Evolutionary conservation across 1,140 invertebrate species (phyloP).

Genomic region (Littorina saxatilis): DNA sequence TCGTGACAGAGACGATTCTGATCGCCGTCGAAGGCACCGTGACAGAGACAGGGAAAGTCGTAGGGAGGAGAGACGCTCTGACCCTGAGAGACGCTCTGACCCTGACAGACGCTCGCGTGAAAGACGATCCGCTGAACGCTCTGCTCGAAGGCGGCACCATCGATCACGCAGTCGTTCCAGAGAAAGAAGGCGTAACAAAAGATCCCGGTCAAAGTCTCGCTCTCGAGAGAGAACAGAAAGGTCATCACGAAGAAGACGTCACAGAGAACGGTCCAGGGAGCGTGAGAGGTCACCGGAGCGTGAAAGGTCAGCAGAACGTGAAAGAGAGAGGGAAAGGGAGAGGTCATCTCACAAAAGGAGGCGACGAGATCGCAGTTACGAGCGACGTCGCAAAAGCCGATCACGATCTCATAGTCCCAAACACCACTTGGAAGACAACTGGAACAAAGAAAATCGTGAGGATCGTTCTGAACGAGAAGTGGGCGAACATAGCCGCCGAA

Average conservation of each 20-base stretch:
- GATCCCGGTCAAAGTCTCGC: slow-evolving; percentile 33
- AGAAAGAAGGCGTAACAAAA: slow-evolving; percentile 34
- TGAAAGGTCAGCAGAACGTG: slow-evolving; percentile 20
- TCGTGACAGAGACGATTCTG: slow-evolving; percentile 21
- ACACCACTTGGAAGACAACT: slow-evolving; percentile 30
- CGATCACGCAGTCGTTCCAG: slow-evolving; percentile 38
- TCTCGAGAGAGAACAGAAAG: slow-evolving; percentile 22
- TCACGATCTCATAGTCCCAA: slow-evolving; percentile 35
- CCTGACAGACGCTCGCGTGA: slow-evolving; percentile 25
- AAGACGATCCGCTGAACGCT: slow-evolving; percentile 16
- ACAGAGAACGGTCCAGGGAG: slow-evolving; percentile 30
- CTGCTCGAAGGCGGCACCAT: slow-evolving; percentile 22
- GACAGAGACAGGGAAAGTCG: slow-evolving; percentile 25
- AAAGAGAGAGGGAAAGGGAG: slow-evolving; percentile 32
- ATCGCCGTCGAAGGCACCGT: not conserved
- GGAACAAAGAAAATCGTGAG: slow-evolving; percentile 42
- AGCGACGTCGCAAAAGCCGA: slow-evolving; percentile 26
- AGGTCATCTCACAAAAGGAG: slow-evolving; percentile 39
- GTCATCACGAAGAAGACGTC: slow-evolving; percentile 13
- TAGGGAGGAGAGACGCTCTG: slow-evolving; percentile 22
- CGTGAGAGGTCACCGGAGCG: slow-evolving; percentile 13
- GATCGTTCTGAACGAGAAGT: slow-evolving; percentile 30
- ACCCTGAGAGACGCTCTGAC: slow-evolving; percentile 32
- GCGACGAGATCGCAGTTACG: slow-evolving; percentile 30
- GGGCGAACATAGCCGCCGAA: not conserved